Percentiles rank a stretch among this genome's conserved stretches.
These are phyloP conservation scores for Bombus superbus DNA, from an alignment of 1,140 invertebrate species.

Conservation along the genomic window DNA sequence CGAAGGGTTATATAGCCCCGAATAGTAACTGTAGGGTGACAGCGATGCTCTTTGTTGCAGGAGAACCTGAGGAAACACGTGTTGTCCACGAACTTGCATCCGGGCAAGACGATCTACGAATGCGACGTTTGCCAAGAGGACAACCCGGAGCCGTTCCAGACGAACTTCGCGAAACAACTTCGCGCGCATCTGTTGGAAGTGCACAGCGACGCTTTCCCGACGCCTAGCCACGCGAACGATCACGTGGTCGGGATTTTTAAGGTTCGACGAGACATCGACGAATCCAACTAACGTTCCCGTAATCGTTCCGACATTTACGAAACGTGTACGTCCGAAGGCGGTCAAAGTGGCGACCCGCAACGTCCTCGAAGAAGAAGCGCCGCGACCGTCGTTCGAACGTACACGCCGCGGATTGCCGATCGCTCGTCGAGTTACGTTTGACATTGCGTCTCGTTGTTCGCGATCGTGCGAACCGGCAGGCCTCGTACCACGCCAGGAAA, in stretches of 20 bases:
- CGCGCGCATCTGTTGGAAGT: slow-evolving; percentile 85
- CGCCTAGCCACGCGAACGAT: slow-evolving; percentile 75
- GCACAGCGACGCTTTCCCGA: slow-evolving; percentile 84
- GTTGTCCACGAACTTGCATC: slow-evolving; percentile 90
- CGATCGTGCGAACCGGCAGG: slow-evolving; percentile 44
- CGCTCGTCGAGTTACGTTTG: slow-evolving; percentile 45
- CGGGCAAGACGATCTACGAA: slow-evolving; percentile 89
- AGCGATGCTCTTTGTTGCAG: slow-evolving; percentile 78
- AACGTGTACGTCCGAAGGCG: slow-evolving; percentile 10
- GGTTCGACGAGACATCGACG: not conserved
- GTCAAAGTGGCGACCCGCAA: slow-evolving; percentile 1
- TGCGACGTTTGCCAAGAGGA: slow-evolving; percentile 85
- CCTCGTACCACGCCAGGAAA: slow-evolving; percentile 71
- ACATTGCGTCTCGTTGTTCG: slow-evolving; percentile 50
- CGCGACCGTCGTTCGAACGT: not conserved
- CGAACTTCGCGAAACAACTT: slow-evolving; percentile 88
- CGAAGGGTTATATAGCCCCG: too few relatives aligned
- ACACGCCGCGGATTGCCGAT: not conserved
- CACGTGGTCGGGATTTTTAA: slow-evolving; percentile 82
- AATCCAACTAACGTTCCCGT: slow-evolving; percentile 11
- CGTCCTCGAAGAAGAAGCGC: not conserved
- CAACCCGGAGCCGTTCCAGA: slow-evolving; percentile 79
- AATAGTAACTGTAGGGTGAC: too few relatives aligned
- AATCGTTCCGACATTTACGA: slow-evolving; percentile 16
- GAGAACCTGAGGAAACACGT: slow-evolving; percentile 95